A percentile compares a stretch with the other conserved stretches of the same genome.
Evolutionary conservation across 2,888 invertebrate species (phyloP).

Genomic region (Xestia rhomboidea): DNA sequence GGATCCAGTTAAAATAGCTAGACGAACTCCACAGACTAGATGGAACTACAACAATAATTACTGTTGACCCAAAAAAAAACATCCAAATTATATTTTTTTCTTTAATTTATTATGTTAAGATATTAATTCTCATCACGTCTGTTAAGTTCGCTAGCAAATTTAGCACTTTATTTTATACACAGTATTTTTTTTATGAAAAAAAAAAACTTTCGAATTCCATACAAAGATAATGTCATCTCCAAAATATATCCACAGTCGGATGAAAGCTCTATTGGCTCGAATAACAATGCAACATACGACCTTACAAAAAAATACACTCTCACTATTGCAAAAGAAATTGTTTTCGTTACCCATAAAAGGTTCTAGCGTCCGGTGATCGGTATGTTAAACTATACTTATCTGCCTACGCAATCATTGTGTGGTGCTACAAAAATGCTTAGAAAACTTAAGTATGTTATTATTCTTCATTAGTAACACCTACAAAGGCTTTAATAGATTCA

Average conservation of each 20-base stretch:
- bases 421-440: constrained; percentile 39
- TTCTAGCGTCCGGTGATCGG: constrained; percentile 16
- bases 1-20: background rate
- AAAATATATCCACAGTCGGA: background rate
- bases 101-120: background rate
- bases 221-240: background rate
- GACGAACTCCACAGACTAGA: background rate
- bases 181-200: too few relatives aligned
- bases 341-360: constrained; percentile 19
- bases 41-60: background rate
- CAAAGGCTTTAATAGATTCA: constrained; percentile 58
- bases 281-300: background rate
- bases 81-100: background rate
- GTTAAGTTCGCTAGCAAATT: background rate
- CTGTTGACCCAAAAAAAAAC: background rate
- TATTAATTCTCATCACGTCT: background rate
- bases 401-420: constrained; percentile 52
- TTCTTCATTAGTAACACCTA: constrained; percentile 73
- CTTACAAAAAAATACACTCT: constrained; percentile 5
- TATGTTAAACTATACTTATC: constrained; percentile 52
- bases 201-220: background rate
- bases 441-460: constrained; percentile 67
- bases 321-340: constrained; percentile 34
- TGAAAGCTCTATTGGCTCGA: background rate
- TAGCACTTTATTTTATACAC: too few relatives aligned